Conservation (phyloP, 2,888 invertebrate genomes). For the Caenorhabditis zanzibari region DNA sequence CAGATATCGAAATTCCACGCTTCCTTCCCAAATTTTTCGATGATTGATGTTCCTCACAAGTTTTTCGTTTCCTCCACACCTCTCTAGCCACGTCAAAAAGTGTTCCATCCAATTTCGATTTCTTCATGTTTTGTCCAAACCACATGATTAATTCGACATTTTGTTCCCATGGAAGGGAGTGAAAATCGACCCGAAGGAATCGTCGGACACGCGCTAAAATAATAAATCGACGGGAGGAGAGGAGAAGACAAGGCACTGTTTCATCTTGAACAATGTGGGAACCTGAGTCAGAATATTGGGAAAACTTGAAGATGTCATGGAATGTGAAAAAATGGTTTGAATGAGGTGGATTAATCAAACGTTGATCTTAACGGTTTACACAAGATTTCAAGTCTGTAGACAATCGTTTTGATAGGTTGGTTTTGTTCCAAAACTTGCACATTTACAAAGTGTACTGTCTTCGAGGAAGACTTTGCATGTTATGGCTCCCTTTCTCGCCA, state of each 20-base stretch:
- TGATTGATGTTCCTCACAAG: neutral
- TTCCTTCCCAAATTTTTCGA: neutral
- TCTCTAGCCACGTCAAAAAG: neutral
- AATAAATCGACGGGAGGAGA: slow-evolving; percentile 53
- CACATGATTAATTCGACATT: slow-evolving; percentile 49
- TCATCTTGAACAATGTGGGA: slow-evolving; percentile 54
- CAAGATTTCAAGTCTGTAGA: no score
- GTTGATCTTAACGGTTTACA: no score
- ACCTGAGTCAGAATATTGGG: slow-evolving; percentile 42
- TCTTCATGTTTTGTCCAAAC: slow-evolving; percentile 33
- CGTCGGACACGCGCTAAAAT: slow-evolving; percentile 61
- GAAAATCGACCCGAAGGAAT: slow-evolving; percentile 33
- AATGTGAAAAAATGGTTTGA: neutral
- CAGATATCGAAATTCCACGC: neutral
- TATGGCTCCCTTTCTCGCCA: neutral
- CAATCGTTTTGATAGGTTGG: no score
- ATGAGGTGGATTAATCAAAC: neutral
- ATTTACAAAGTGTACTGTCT: no score
- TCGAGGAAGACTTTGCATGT: no score
- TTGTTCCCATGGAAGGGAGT: slow-evolving; percentile 51
- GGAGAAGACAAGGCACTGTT: slow-evolving; percentile 17
- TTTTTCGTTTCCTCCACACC: neutral
- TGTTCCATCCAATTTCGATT: slow-evolving; percentile 18
- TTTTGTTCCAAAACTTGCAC: no score
- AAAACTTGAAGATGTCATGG: slow-evolving; percentile 9